Evolutionary conservation across 2,797 vertebrate genomes (phyloP), one percentile per base, ranked within the genome.

Genomic region (Schizopygopsis malacanthus): DNA sequence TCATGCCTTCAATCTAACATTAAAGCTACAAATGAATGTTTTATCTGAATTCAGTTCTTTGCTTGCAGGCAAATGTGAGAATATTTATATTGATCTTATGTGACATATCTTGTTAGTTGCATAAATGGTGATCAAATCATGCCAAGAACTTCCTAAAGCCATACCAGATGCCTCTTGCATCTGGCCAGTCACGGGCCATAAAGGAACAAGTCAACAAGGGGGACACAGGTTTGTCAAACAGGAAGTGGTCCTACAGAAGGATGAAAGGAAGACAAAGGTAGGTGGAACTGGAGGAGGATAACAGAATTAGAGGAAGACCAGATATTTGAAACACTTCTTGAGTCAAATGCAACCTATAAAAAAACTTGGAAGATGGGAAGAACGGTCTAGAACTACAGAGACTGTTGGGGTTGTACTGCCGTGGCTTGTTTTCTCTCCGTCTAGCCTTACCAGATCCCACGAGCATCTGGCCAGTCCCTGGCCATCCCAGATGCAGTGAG

Each of bases 151-250:
- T 85, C 8, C 56, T 71, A 78, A 72, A 85, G 87, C 56, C 94
- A 1, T 97, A 98, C 97, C 97, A 98, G 95, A 98, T 97, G 93
- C 97, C 97, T 93, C 93, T 93, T 91, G 96, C 97, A 89, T 97
- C 97, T 43, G 97, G 97, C 97, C 97, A 98, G 92, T 98, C 97
- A 81, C 97, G 96, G 89, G 97, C 97, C 97, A 98, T 98, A 91
- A 96, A 97, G 71, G 97, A 96, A 89, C 97, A 93, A 2, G 95
- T 97, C 88, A 98, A 95, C 95, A 98, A 94, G 79, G 97, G 97
- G 89, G 97, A 98, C 88, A 98, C 97, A 41, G 97, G 97, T 90
- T 98, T 98, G 93, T 98, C 97, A 94, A 98, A 98, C 88, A 98
- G 95, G 92, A 98, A 97, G 92, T 98, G 97, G 88, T 98, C 97